phyloP scores from a whole-genome alignment of 64 coral and sea anemone species.

The Dendrophyllia cribrosa region DNA sequence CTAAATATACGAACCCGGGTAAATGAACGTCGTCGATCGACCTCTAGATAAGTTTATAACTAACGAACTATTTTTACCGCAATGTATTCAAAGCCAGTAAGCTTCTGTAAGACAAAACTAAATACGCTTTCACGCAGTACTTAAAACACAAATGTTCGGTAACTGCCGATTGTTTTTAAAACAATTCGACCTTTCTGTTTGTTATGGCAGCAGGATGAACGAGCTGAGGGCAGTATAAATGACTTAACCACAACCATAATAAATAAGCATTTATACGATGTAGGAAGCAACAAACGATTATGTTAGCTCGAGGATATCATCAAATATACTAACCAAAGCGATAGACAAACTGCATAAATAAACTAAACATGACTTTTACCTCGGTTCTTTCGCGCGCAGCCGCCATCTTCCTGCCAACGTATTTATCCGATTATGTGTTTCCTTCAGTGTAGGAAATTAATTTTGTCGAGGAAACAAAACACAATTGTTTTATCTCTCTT shows the following conservation, averaged over 20 bases:
- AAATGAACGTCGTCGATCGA: too few species aligned
- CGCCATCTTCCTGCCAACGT: slow-evolving; percentile 9
- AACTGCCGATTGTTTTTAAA: slow-evolving; percentile 16
- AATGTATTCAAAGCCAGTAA: too few species aligned
- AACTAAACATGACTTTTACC: slow-evolving; percentile 25
- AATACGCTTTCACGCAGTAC: too few species aligned
- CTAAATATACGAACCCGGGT: too few species aligned
- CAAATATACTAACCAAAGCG: neutral
- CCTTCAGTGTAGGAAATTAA: neutral
- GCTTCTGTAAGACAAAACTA: too few species aligned
- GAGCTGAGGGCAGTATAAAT: neutral
- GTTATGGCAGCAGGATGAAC: neutral
- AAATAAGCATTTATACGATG: neutral
- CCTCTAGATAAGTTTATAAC: too few species aligned
- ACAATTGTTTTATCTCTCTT: neutral
- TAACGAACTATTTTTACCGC: too few species aligned
- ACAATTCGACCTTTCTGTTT: slow-evolving; percentile 13
- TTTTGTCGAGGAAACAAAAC: neutral
- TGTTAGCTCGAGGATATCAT: neutral
- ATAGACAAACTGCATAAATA: neutral
- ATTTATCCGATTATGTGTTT: neutral
- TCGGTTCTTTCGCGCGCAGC: slow-evolving; percentile 52
- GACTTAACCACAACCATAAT: neutral
- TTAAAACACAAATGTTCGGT: too few species aligned
- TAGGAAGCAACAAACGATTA: neutral